A percentile compares a stretch with the other conserved stretches of the same genome.
phyloP scores from a whole-genome alignment of 2,888 invertebrate species.

The Smittia aterrima region DNA sequence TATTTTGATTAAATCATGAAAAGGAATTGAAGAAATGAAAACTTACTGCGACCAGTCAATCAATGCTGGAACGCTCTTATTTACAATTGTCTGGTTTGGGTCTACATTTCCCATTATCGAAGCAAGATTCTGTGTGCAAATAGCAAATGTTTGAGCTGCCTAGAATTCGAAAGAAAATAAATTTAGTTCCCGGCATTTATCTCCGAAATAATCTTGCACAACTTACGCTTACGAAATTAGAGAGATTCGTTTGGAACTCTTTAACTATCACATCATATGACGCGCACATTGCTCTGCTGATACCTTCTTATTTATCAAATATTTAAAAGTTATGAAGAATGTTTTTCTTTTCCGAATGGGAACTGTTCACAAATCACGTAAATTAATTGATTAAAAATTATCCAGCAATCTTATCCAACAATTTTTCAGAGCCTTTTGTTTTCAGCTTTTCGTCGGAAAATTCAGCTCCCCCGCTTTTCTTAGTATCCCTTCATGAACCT shows the following conservation, averaged over 20 bases:
- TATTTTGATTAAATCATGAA: not conserved
- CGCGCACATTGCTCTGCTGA: not conserved
- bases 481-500: too few species aligned
- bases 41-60: constrained; percentile 26
- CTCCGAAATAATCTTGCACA: not conserved
- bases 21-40: not conserved
- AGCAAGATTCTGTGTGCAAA: constrained; percentile 27
- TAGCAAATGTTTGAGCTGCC: not conserved
- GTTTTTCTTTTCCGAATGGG: not conserved
- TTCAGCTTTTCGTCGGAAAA: too few species aligned
- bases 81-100: constrained; percentile 19
- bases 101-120: constrained; percentile 28
- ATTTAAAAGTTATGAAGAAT: too few species aligned
- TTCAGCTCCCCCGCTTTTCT: too few species aligned
- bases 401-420: too few species aligned
- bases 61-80: constrained; percentile 17
- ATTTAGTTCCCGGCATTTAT: not conserved
- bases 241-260: constrained; percentile 32
- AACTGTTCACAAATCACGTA: not conserved
- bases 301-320: not conserved
- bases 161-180: not conserved
- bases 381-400: not conserved
- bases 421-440: too few species aligned
- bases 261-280: constrained; percentile 17
- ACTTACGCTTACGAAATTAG: constrained; percentile 33